A percentile compares a stretch with the other conserved stretches of the same genome.
phyloP scores from a whole-genome alignment of 1,140 invertebrate species.

The Drosophila melanica region DNA sequence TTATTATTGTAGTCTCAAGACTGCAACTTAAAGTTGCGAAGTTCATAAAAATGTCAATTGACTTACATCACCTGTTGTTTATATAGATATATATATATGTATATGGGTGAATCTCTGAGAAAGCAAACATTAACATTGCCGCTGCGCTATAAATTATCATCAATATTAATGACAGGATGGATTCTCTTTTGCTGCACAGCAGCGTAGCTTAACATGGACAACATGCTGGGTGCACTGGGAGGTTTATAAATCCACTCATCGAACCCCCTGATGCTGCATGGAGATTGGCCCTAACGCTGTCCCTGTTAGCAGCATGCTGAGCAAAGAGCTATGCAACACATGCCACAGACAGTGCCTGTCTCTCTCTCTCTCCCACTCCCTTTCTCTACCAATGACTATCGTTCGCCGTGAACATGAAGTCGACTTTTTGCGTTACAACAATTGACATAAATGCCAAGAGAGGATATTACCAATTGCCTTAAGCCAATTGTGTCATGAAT shows the following conservation, averaged over 20 bases:
- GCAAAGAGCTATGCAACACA: conserved; percentile 36
- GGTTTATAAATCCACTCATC: conserved; percentile 43
- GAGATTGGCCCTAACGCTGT: neutral
- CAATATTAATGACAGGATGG: conserved; percentile 20
- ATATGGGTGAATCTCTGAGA: neutral
- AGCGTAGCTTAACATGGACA: conserved; percentile 40
- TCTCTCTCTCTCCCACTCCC: neutral
- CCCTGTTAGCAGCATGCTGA: conserved; percentile 5
- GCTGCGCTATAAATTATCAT: conserved; percentile 37
- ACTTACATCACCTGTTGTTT: neutral
- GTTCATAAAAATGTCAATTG: conserved; percentile 7
- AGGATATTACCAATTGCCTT: conserved; percentile 81
- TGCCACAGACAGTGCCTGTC: conserved; percentile 15
- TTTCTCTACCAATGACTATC: neutral
- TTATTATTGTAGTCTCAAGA: no score
- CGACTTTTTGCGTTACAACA: conserved; percentile 63
- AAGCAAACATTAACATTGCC: conserved; percentile 30
- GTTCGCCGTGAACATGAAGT: conserved; percentile 42
- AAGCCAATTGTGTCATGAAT: conserved; percentile 80
- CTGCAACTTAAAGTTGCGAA: neutral
- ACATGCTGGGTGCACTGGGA: conserved; percentile 38
- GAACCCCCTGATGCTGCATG: conserved; percentile 17
- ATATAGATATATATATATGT: neutral
- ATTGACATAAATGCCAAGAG: conserved; percentile 80
- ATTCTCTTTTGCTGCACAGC: conserved; percentile 11